Conservation (phyloP, 2,113 vertebrate species). For the Tachysurus vachellii region DNA sequence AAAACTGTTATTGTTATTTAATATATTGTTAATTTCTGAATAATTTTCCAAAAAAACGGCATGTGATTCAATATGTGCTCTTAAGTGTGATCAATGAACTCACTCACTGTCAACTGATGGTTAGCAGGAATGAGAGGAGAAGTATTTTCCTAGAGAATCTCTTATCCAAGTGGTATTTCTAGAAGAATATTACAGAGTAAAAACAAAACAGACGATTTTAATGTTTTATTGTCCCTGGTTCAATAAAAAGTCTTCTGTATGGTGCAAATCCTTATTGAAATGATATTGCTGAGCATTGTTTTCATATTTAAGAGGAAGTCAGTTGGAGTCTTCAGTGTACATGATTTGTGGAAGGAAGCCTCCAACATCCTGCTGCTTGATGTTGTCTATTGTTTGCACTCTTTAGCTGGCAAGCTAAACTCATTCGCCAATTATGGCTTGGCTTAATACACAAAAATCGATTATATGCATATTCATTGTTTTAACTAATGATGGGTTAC, state of each 20-base stretch:
- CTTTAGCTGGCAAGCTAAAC: neutral
- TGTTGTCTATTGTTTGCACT: neutral
- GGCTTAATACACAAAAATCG: neutral
- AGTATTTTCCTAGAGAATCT: neutral
- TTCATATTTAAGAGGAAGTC: slow-evolving; percentile 6
- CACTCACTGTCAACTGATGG: neutral
- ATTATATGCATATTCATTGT: neutral
- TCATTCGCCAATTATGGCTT: neutral
- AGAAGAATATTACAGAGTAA: neutral
- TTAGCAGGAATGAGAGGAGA: slow-evolving; percentile 5
- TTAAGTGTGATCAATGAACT: neutral
- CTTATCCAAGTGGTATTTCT: slow-evolving; percentile 19
- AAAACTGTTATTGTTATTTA: neutral
- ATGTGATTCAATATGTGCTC: neutral
- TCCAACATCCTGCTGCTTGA: neutral
- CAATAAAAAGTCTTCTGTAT: neutral
- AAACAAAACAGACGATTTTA: slow-evolving; percentile 10
- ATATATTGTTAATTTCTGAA: neutral
- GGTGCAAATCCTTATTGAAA: neutral
- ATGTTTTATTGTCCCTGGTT: neutral
- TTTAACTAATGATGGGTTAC: neutral
- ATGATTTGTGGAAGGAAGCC: neutral
- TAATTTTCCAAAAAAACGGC: neutral
- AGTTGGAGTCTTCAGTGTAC: neutral
- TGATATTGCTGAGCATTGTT: neutral